phyloP scores from a whole-genome alignment of 2,113 vertebrate species.

The Empidonax traillii region DNA sequence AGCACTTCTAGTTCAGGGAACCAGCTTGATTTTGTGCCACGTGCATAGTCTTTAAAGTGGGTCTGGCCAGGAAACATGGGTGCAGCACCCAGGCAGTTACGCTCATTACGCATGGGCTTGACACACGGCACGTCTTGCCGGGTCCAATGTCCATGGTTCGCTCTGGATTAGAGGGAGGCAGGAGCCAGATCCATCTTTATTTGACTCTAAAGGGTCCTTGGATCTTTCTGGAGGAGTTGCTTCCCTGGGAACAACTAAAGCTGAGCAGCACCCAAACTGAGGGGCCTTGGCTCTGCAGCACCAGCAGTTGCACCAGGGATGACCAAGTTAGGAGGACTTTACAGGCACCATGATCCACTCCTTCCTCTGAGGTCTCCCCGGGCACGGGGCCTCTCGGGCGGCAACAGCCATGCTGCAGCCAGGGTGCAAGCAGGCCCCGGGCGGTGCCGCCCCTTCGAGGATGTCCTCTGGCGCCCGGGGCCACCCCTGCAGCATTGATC shows the following conservation, averaged over 20 bases:
- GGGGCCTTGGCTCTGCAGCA: background rate
- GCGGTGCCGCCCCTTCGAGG: background rate
- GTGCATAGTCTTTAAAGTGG: rapidly evolving
- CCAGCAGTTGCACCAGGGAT: no score
- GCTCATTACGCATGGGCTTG: rapidly evolving
- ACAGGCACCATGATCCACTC: background rate
- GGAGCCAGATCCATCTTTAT: background rate
- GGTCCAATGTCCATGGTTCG: background rate
- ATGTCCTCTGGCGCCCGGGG: background rate
- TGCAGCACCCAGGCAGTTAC: background rate
- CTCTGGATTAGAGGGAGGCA: background rate
- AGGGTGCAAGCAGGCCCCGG: rapidly evolving
- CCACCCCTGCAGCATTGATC: constrained; percentile 27
- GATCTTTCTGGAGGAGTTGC: background rate
- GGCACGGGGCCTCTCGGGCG: rapidly evolving
- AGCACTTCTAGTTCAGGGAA: background rate
- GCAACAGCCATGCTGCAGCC: no score
- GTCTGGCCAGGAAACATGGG: background rate
- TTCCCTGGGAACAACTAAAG: background rate
- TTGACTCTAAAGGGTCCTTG: background rate
- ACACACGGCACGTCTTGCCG: background rate
- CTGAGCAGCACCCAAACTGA: background rate
- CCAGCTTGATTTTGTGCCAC: background rate
- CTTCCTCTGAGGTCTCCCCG: background rate
- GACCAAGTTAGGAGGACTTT: background rate